These are phyloP conservation scores for Microtus pennsylvanicus DNA, from an alignment of 2,113 vertebrate genomes.

Conservation along the genomic window DNA sequence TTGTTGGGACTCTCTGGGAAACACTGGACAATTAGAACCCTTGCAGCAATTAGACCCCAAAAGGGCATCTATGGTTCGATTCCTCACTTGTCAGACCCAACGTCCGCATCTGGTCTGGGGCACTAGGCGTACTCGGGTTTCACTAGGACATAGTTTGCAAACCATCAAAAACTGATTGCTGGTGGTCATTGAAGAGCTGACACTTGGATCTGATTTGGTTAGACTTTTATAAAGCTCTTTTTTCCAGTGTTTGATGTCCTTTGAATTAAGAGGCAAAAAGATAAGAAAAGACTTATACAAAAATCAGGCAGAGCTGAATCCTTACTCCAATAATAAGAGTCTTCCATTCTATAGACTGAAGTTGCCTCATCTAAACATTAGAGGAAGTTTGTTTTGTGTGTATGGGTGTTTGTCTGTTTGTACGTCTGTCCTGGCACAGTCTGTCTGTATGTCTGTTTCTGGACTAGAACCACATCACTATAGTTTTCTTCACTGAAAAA, in stretches of 20 bases:
- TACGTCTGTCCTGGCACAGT: background rate
- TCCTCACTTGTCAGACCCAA: background rate
- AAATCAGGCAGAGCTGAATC: background rate
- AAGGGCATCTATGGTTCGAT: background rate
- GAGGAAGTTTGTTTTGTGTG: background rate
- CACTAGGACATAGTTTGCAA: background rate
- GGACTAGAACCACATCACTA: background rate
- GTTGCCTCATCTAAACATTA: background rate
- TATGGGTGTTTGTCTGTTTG: background rate
- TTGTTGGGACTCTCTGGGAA: conserved; percentile 31
- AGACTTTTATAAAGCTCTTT: conserved; percentile 13
- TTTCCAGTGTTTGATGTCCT: background rate
- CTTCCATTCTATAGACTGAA: background rate
- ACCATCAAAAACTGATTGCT: background rate
- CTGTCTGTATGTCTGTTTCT: background rate
- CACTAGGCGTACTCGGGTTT: background rate
- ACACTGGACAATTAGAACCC: background rate
- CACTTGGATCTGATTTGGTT: background rate
- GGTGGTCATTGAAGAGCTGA: conserved; percentile 3
- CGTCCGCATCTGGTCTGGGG: background rate
- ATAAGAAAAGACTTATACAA: background rate
- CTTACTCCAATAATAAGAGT: background rate
- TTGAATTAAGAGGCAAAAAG: background rate
- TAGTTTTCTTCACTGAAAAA: conserved; percentile 5
- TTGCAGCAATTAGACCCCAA: background rate